A percentile compares a stretch with the other conserved stretches of the same genome.
phyloP scores from a whole-genome alignment of 2,113 vertebrate species.

The Mesitornis unicolor region DNA sequence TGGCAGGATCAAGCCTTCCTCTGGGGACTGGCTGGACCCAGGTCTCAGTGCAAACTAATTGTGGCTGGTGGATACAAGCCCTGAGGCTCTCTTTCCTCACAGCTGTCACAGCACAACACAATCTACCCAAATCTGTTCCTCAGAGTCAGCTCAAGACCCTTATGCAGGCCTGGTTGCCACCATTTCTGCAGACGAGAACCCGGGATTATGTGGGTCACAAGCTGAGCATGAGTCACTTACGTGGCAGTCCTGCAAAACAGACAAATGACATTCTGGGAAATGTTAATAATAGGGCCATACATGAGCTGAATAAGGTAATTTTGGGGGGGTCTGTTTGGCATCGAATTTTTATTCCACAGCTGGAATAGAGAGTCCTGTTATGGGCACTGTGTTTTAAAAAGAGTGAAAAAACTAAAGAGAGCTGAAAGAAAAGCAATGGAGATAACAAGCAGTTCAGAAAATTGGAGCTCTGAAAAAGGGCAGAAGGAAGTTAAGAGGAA shows the following conservation, averaged over 20 bases:
- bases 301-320: not conserved
- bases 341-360: not conserved
- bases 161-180: rapidly evolving
- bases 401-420: not conserved
- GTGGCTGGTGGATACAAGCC: not conserved
- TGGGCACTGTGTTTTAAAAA: not conserved
- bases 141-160: not conserved
- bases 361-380: not conserved
- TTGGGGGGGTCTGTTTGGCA: not conserved
- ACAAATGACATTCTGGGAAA: not conserved
- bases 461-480: not conserved
- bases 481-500: not conserved
- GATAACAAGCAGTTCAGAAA: not conserved
- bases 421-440: not conserved
- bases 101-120: not conserved
- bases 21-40: not conserved
- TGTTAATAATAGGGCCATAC: not conserved
- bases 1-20: not conserved
- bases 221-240: not conserved
- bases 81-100: not conserved
- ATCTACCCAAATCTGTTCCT: not conserved
- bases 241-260: not conserved
- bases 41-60: not conserved
- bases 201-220: not conserved
- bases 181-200: not conserved